Evolutionary conservation across 1,140 invertebrate species (phyloP).

Genomic region (Macrobrachium rosenbergii): DNA sequence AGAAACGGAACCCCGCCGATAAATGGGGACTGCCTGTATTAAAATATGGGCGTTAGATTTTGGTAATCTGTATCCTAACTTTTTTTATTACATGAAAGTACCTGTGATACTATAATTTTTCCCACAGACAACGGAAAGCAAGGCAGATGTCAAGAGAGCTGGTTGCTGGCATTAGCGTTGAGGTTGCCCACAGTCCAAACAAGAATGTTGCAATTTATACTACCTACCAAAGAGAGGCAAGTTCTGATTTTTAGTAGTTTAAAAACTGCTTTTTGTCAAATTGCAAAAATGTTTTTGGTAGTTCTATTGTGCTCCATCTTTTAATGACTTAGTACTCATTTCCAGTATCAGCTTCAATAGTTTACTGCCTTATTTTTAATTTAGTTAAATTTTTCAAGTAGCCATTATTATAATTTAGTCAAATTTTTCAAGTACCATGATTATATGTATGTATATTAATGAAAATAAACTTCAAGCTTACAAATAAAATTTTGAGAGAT

Average conservation of each 20-base stretch:
- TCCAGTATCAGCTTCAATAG: neutral
- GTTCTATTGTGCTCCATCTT: neutral
- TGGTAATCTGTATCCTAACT: too few relatives aligned
- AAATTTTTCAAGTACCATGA: too few relatives aligned
- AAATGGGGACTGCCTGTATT: too few relatives aligned
- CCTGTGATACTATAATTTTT: neutral
- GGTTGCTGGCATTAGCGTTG: slow-evolving; percentile 34
- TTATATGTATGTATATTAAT: too few relatives aligned
- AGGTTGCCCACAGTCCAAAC: slow-evolving; percentile 37
- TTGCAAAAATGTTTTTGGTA: too few relatives aligned
- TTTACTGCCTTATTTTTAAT: neutral
- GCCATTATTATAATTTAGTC: too few relatives aligned
- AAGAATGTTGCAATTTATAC: slow-evolving; percentile 39
- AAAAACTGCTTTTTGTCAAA: neutral
- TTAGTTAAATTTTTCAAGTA: too few relatives aligned
- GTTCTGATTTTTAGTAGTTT: neutral
- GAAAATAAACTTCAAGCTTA: too few relatives aligned
- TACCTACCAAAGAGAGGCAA: slow-evolving; percentile 26
- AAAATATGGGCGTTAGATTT: too few relatives aligned
- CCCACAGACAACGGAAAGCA: slow-evolving; percentile 24
- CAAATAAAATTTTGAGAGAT: too few relatives aligned
- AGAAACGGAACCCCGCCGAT: too few relatives aligned
- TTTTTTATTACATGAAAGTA: neutral
- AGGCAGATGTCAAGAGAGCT: slow-evolving; percentile 34
- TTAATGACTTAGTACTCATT: neutral